Conservation (phyloP, 2,113 vertebrate species). For the Tragelaphus strepsiceros region DNA sequence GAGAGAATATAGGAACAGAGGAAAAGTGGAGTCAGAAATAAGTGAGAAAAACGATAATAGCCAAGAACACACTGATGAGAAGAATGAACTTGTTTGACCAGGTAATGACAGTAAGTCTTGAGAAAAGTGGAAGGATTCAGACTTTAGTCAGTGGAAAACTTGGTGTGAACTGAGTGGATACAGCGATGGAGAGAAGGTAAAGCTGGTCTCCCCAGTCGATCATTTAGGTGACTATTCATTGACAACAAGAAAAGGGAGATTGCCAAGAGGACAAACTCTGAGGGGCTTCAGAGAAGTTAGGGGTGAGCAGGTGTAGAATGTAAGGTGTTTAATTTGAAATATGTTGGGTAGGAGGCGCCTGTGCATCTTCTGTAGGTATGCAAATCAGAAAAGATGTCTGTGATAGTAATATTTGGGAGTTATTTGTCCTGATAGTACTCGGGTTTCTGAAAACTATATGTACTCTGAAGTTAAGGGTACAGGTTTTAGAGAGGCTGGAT, state of each 20-base stretch:
- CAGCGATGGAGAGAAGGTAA: not conserved
- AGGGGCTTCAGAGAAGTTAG: not conserved
- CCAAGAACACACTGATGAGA: not conserved
- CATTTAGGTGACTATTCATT: not conserved
- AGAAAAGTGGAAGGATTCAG: not conserved
- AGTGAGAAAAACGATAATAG: not conserved
- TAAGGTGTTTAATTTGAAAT: not conserved
- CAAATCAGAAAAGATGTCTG: not conserved
- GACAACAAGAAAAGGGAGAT: not conserved
- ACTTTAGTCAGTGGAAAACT: not conserved
- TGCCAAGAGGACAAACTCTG: not conserved
- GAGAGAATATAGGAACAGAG: not conserved
- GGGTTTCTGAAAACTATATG: not conserved
- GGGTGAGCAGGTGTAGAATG: not conserved
- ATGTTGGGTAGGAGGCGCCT: not conserved
- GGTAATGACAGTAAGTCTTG: not conserved
- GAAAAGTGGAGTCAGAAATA: not conserved
- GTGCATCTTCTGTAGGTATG: not conserved
- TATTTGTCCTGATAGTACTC: not conserved
- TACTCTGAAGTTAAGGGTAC: not conserved
- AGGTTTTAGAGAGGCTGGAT: not conserved
- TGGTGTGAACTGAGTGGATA: not conserved
- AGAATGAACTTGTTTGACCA: not conserved
- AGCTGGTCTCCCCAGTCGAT: not conserved
- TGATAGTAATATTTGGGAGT: not conserved